Conservation (phyloP, 2,113 vertebrate genomes). For the Eolophus roseicapilla region DNA sequence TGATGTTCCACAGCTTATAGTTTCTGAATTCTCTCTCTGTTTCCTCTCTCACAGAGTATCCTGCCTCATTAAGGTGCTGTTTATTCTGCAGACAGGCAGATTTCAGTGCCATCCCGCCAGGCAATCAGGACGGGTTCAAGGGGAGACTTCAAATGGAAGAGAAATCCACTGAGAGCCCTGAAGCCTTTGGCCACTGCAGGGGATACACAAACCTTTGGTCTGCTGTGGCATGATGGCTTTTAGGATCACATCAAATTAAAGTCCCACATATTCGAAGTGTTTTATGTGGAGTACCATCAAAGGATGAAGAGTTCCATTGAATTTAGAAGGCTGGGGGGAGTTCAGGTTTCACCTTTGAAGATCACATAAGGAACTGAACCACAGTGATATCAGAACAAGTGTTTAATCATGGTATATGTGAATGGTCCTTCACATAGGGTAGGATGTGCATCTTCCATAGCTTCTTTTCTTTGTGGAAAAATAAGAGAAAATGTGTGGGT, state of each 20-base stretch:
- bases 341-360: constrained; percentile 26
- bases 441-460: neutral
- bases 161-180: neutral
- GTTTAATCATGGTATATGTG: neutral
- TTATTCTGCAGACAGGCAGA: neutral
- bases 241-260: constrained; percentile 18
- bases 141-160: neutral
- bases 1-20: fast-evolving
- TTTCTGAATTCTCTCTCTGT: neutral
- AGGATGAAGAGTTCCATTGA: neutral
- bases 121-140: neutral
- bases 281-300: constrained; percentile 19
- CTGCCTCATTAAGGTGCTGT: neutral
- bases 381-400: neutral
- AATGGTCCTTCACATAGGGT: neutral
- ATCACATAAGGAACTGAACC: neutral
- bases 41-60: neutral
- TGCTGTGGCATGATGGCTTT: neutral
- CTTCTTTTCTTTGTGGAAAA: neutral
- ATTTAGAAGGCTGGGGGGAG: neutral
- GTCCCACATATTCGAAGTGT: neutral
- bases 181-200: fast-evolving
- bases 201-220: neutral
- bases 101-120: neutral
- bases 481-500: neutral